Conservation (phyloP, 2,888 invertebrate species). For the Autographa pulchrina region DNA sequence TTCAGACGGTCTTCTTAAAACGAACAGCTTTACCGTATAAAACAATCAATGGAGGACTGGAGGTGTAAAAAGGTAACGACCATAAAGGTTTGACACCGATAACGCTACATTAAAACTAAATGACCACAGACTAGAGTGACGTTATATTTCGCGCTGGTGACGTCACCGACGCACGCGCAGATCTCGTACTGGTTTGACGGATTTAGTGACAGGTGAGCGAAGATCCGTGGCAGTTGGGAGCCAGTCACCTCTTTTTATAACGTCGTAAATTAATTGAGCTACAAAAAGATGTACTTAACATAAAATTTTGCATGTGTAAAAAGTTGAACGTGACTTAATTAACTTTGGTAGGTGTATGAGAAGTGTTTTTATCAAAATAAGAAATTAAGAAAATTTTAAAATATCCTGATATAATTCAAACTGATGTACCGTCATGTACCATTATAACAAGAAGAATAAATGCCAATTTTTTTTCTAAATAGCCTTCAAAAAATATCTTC, state of each 20-base stretch:
- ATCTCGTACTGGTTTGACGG: slow-evolving; percentile 28
- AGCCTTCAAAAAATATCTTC: too few species aligned
- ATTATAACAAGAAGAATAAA: too few species aligned
- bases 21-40: slow-evolving; percentile 13
- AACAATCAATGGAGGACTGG: slow-evolving; percentile 9
- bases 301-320: background rate
- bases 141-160: slow-evolving; percentile 44
- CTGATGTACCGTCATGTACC: too few species aligned
- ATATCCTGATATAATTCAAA: too few species aligned
- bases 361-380: background rate
- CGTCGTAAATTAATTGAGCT: background rate
- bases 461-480: too few species aligned
- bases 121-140: slow-evolving; percentile 43
- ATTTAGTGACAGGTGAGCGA: slow-evolving; percentile 22
- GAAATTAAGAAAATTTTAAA: too few species aligned
- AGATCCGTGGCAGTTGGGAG: background rate
- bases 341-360: background rate
- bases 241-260: background rate
- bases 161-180: slow-evolving; percentile 40
- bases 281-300: slow-evolving; percentile 1
- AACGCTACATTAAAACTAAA: slow-evolving; percentile 33
- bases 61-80: slow-evolving; percentile 46
- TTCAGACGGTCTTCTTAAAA: background rate
- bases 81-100: slow-evolving; percentile 44
- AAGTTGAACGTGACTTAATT: slow-evolving; percentile 3